Evolutionary conservation across 1,140 invertebrate genomes (phyloP), one percentile per base, ranked within the genome.

Genomic region (Brachionus manjavacas): DNA sequence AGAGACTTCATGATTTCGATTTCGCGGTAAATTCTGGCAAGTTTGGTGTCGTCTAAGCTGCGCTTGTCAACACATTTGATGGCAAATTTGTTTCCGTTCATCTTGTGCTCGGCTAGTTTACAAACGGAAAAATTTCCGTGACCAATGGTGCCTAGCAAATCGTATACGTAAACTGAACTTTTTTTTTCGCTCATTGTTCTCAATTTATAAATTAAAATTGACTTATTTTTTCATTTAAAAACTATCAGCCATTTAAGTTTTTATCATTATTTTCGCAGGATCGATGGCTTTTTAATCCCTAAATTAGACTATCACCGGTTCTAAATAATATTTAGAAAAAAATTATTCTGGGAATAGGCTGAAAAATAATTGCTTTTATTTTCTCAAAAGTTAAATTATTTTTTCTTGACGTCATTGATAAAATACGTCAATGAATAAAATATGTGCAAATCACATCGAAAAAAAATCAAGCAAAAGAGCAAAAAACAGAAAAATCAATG

Each of bases 51-150:
- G n/a, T 80, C 55, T 9, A 80, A 43, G n/a, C 55, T 80, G 16
- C 55, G 99, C 92, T 99, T 99, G 91, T 99, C 97, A 89, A 99
- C 99, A 88, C 99, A 98, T 92, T 99, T 99, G 89, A 99, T 99
- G 86, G 98, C 98, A 87, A 99, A 93, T 92, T 93, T 39, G 16
- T 60, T 66, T 41, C 96, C 96, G 80, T 97, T 99, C 86, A 97
- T 96, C 87, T 99, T 93, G 92, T 99, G 98, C 90, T 97, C 98
- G 85, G 97, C 98, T 85, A 99, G 92, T 91, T 99, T 99, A 85
- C 99, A 98, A 92, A 99, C 99, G 87, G 98, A 97, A 92, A 99
- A 99, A 92, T 99, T 99, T 68, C 98, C 98, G 91, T 99, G 99
- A 87, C 98, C 98, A 89, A 99, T 99, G 85, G 98, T 99, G 4